Base-by-base conservation (phyloP, 2,888 invertebrate genomes). In the Drosophila multiciliata region DNA sequence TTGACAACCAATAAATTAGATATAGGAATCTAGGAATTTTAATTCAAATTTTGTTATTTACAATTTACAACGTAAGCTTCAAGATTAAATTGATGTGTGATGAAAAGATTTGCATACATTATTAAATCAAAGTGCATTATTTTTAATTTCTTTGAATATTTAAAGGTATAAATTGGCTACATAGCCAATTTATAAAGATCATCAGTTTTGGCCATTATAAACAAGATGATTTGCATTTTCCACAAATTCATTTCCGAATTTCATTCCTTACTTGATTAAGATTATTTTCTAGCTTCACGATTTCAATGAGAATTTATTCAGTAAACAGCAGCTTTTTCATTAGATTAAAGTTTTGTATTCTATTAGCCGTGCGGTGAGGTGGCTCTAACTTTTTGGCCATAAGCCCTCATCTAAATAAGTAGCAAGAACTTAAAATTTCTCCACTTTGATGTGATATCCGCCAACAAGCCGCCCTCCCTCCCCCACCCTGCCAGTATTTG, bases 381-480 rank as follows among this genome's bases (percentile, higher is more conserved):
- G 59, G n/a, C 8, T 26, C 12, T 9, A 58, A 69, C 35, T 45
- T 52, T 38, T 40, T 48, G 50, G 26, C 42, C 38, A 69, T 52
- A 32, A 42, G 15, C 45, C 38, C 42, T 3, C 55, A 62, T 40
- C 38, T 17, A 35, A 15, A 15, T 54, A 23, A 55, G 53, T 23
- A 40, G 23, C 36, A 26, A 23, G 12, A 35, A 38, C 58, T 33
- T 26, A 40, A 54, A 59, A 26, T 49, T 26, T 35, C 8, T 0
- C 45, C 8, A 33, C 42, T 73, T 57, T 73, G 55, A 73, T 72
- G 73, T 61, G 62, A 36, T 54, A 59, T 50, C 33, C 35, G 50
- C 26, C 23, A 45, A 15, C 15, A 45, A 4, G 3, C 15, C 0
- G n/a, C 6, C 15, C 6, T 36, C 0, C 11, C 26, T 32, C 26